These are phyloP conservation scores for Gadopsis bispinosus DNA, from an alignment of 2,797 vertebrate species.

Conservation along the genomic window DNA sequence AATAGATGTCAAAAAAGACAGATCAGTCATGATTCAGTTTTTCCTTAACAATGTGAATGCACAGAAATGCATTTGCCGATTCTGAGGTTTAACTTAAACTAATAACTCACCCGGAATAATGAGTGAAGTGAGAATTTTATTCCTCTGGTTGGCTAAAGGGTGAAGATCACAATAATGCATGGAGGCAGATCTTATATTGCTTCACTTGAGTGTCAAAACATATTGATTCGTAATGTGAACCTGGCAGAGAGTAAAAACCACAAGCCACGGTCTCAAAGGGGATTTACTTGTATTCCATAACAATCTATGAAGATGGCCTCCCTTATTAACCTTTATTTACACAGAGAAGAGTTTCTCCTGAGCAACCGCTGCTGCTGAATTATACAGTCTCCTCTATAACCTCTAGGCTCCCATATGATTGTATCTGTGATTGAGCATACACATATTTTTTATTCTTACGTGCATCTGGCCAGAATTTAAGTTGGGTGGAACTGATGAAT, in stretches of 20 bases:
- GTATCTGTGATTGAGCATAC: slow-evolving; percentile 13
- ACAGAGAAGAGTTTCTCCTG: slow-evolving; percentile 28
- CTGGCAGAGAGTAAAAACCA: slow-evolving; percentile 60
- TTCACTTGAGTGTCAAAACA: slow-evolving; percentile 71
- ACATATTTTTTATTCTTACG: background rate
- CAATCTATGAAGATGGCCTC: slow-evolving; percentile 41
- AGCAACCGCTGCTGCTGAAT: slow-evolving; percentile 8
- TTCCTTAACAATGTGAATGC: slow-evolving; percentile 17
- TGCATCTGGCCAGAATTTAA: slow-evolving; percentile 8
- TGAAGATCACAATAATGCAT: slow-evolving; percentile 46
- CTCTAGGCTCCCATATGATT: slow-evolving; percentile 38
- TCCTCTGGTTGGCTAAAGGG: slow-evolving; percentile 17
- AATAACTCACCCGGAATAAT: slow-evolving; percentile 28
- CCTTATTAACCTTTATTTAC: slow-evolving; percentile 64
- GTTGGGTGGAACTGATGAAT: background rate
- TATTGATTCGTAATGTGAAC: slow-evolving; percentile 72
- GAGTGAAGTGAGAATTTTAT: slow-evolving; percentile 14
- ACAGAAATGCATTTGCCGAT: slow-evolving; percentile 2
- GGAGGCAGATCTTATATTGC: slow-evolving; percentile 53
- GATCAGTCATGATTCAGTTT: slow-evolving; percentile 8
- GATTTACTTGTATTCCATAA: slow-evolving; percentile 61
- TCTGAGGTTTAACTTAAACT: slow-evolving; percentile 18
- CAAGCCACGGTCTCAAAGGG: slow-evolving; percentile 57
- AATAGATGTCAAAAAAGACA: slow-evolving; percentile 23
- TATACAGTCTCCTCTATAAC: slow-evolving; percentile 19